These are phyloP conservation scores for Lemur catta DNA, from an alignment of 2,797 vertebrate species.

Conservation along the genomic window DNA sequence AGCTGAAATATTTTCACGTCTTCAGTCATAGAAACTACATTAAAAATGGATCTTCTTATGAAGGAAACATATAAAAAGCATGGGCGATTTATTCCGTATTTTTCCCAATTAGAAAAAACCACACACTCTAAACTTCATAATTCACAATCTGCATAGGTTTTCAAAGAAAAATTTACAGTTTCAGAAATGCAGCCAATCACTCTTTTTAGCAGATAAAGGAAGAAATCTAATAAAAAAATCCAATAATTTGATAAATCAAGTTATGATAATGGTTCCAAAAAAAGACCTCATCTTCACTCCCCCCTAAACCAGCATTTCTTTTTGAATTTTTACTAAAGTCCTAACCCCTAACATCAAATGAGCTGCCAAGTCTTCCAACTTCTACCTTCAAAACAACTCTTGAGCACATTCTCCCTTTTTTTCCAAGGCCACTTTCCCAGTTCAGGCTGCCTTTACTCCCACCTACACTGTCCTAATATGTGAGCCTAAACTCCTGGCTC, in stretches of 20 bases:
- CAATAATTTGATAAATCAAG: not conserved
- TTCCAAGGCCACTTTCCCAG: not conserved
- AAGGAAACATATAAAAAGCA: not conserved
- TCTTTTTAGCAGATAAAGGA: conserved; percentile 29
- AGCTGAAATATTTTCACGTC: not conserved
- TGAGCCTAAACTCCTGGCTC: not conserved
- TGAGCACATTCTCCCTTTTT: not conserved
- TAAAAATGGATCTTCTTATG: not conserved
- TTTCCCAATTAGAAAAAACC: not conserved
- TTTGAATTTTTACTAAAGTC: not conserved
- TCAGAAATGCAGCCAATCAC: not conserved
- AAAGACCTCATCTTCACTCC: not conserved
- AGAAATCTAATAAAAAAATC: not conserved
- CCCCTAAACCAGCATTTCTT: not conserved
- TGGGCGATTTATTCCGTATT: conserved; percentile 1
- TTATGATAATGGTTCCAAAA: not conserved
- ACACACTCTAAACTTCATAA: not conserved
- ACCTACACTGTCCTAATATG: not conserved
- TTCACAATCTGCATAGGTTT: not conserved
- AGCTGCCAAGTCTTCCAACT: not conserved
- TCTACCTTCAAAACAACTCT: not conserved
- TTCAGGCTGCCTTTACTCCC: not conserved
- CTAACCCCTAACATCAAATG: not conserved
- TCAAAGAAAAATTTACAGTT: conserved; percentile 35
- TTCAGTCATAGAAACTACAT: not conserved